Conservation (phyloP, 2,797 vertebrate species). For the Threskiornis aethiopicus region DNA sequence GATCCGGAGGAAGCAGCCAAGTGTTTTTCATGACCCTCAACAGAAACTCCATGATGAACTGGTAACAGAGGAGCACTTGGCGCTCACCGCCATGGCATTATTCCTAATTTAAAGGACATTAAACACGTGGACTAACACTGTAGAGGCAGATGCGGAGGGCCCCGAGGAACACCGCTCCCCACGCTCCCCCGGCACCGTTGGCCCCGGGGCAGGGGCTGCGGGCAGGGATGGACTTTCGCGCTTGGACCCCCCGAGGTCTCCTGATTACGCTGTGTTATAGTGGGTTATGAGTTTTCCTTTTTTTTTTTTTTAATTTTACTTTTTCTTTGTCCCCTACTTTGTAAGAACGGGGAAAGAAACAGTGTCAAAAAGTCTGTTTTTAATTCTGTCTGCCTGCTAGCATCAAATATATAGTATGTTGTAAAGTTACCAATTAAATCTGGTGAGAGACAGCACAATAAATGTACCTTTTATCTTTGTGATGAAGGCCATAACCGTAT, state of each 20-base stretch:
- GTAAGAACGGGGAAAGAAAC: conserved; percentile 75
- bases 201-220: conserved; percentile 64
- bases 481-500: conserved; percentile 77
- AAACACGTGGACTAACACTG: conserved; percentile 76
- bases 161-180: conserved; percentile 63
- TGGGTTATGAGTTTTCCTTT: conserved; percentile 70
- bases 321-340: conserved; percentile 75
- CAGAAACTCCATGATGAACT: conserved; percentile 99
- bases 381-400: conserved; percentile 83
- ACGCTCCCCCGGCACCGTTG: conserved; percentile 40
- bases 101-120: conserved; percentile 79
- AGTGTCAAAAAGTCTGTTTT: conserved; percentile 74
- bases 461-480: conserved; percentile 81
- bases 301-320: conserved; percentile 19
- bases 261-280: conserved; percentile 78
- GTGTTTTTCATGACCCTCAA: conserved; percentile 99
- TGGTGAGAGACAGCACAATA: conserved; percentile 84
- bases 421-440: conserved; percentile 77
- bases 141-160: conserved; percentile 77
- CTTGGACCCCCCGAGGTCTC: conserved; percentile 74
- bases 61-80: conserved; percentile 85
- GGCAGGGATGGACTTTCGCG: conserved; percentile 70
- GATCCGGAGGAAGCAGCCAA: conserved; percentile 98
- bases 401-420: conserved; percentile 77
- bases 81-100: conserved; percentile 75